These are phyloP conservation scores for Serinus canaria DNA, from an alignment of 2,113 vertebrate genomes.

Conservation along the genomic window DNA sequence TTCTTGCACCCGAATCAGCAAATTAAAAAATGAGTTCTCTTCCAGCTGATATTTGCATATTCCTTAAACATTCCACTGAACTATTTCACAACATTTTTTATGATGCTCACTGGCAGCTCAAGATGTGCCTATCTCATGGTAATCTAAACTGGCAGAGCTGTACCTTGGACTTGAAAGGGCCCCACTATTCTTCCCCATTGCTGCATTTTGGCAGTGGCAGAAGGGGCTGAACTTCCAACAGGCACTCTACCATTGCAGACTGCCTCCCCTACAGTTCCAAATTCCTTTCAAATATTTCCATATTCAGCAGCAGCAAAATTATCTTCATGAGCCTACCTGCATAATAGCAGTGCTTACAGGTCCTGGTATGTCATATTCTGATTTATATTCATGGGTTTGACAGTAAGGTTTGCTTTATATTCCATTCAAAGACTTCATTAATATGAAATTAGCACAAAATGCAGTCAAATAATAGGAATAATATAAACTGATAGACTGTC, in stretches of 20 bases:
- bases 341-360: background rate
- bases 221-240: background rate
- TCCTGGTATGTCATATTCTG: background rate
- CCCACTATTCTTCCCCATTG: background rate
- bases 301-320: background rate
- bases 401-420: background rate
- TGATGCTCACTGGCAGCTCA: background rate
- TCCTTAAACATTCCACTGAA: conserved; percentile 38
- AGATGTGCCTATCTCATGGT: background rate
- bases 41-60: conserved; percentile 39
- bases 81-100: conserved; percentile 5
- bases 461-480: background rate
- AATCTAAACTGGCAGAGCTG: background rate
- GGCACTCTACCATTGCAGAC: background rate
- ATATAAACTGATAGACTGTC: background rate
- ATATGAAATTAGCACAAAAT: background rate
- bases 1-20: conserved; percentile 1
- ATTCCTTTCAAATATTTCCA: background rate
- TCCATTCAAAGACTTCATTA: background rate
- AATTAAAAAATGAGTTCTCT: conserved; percentile 12
- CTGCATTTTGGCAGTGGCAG: background rate
- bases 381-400: background rate
- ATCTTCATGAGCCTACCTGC: background rate
- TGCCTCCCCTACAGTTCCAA: background rate
- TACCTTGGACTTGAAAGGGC: background rate